Conservation (phyloP, 30 jellyfish, hydroid and myxozoan species). For the Sanderia malayensis region DNA sequence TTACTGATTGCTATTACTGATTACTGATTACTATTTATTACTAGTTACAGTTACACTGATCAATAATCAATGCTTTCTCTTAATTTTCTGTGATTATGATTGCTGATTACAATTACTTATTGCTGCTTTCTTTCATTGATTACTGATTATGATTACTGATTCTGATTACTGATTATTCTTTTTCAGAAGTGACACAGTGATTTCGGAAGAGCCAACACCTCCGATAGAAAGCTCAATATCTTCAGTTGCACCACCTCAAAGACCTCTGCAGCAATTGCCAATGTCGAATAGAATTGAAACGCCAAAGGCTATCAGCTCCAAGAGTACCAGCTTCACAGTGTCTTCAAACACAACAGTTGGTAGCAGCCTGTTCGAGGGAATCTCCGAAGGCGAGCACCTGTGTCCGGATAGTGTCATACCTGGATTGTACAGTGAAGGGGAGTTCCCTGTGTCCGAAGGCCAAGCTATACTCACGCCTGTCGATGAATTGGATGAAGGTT, state of each 20-base stretch:
- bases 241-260: too few relatives aligned
- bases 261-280: conserved; percentile 18
- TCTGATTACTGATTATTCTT: too few relatives aligned
- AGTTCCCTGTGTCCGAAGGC: conserved; percentile 68
- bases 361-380: conserved; percentile 74
- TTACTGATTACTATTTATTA: too few relatives aligned
- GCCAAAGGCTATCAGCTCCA: conserved; percentile 17
- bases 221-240: conserved; percentile 23
- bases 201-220: conserved; percentile 2
- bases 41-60: too few relatives aligned
- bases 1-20: too few relatives aligned
- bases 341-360: conserved; percentile 68
- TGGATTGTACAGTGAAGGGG: conserved; percentile 84
- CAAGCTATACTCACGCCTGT: conserved; percentile 31
- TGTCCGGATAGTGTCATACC: conserved; percentile 55
- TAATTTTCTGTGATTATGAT: too few relatives aligned
- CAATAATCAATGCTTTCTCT: too few relatives aligned
- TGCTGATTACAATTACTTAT: too few relatives aligned
- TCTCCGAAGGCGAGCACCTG: conserved; percentile 81
- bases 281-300: neutral
- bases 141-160: too few relatives aligned
- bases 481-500: conserved; percentile 45
- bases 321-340: conserved; percentile 26
- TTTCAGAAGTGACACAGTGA: neutral
- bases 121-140: too few relatives aligned